Evolutionary conservation across 2,797 vertebrate genomes (phyloP).

Genomic region (Amblyraja radiata): DNA sequence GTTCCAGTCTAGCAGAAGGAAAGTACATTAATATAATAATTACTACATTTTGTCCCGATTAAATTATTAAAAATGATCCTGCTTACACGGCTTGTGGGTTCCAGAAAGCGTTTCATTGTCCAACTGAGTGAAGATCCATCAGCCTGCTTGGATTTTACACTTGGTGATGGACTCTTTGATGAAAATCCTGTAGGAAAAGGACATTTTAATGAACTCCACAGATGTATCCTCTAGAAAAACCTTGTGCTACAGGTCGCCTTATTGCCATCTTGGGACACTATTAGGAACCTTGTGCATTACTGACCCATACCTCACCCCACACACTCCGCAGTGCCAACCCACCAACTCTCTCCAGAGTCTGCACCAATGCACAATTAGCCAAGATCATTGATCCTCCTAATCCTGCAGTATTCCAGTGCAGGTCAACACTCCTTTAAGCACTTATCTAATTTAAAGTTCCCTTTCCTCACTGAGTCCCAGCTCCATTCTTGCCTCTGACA

Average conservation of each 20-base stretch:
- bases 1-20: no score
- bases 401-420: no score
- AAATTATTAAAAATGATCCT: not conserved
- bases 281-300: no score
- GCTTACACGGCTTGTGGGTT: constrained; percentile 68
- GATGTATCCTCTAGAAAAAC: not conserved
- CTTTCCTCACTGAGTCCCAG: no score
- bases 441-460: no score
- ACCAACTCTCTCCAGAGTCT: no score
- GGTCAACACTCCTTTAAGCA: no score
- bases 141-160: constrained; percentile 64
- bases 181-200: constrained; percentile 58
- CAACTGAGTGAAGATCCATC: constrained; percentile 66
- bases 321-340: no score
- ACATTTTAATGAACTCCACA: constrained; percentile 26
- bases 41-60: not conserved
- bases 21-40: not conserved
- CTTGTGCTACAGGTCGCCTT: not conserved
- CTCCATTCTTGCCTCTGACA: no score
- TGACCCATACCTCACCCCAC: no score
- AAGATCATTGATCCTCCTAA: no score
- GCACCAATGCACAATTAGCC: no score
- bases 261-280: not conserved
- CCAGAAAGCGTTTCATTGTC: constrained; percentile 75
- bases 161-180: constrained; percentile 68